Conservation (phyloP, 2,113 vertebrate species). For the Thinocorus orbignyianus region DNA sequence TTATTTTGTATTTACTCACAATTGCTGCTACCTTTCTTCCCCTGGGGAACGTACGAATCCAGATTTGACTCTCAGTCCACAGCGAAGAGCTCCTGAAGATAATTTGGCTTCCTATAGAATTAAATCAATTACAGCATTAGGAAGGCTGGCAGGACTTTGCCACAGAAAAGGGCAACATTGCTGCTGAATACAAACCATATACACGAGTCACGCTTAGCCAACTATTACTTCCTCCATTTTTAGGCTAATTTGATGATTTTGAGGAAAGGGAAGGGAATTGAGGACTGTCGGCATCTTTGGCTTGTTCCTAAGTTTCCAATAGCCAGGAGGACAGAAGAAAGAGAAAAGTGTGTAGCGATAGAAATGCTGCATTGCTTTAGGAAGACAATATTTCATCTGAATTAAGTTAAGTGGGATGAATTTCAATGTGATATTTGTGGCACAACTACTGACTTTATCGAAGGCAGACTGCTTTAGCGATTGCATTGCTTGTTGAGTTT, state of each 20-base stretch:
- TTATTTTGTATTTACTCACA: neutral
- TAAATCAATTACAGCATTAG: neutral
- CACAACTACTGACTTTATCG: neutral
- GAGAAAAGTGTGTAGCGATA: rapidly evolving
- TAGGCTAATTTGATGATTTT: neutral
- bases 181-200: neutral
- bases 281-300: neutral
- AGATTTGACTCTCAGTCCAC: neutral
- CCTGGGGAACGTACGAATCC: neutral
- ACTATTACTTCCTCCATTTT: neutral
- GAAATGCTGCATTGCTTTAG: neutral
- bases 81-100: neutral
- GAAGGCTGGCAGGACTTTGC: neutral
- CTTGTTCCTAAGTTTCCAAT: neutral
- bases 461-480: neutral
- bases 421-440: neutral
- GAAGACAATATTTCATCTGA: neutral
- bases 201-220: neutral
- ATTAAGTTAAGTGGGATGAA: neutral
- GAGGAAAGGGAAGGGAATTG: neutral
- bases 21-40: neutral
- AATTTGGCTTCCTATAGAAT: neutral
- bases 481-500: neutral
- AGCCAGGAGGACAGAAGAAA: neutral
- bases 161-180: neutral